Percentiles rank a stretch among this genome's conserved stretches.
Evolutionary conservation across 2,888 invertebrate species (phyloP).

Genomic region (Zygaena filipendulae): DNA sequence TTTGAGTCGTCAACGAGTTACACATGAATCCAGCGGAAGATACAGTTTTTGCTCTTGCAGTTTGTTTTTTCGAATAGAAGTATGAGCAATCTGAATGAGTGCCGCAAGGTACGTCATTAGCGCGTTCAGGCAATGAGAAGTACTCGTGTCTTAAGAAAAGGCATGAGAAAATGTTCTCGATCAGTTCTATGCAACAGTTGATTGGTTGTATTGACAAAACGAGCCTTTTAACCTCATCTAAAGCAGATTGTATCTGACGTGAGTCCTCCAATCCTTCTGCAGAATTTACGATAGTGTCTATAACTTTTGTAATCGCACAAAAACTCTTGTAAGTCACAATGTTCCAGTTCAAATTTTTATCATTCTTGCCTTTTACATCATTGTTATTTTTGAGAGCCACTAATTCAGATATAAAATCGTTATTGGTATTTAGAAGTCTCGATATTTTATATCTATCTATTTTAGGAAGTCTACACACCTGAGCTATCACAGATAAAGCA

Average conservation of each 20-base stretch:
- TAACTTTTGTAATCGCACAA: conserved; percentile 58
- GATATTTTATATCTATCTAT: conserved; percentile 62
- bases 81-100: conserved; percentile 61
- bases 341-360: conserved; percentile 42
- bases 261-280: conserved; percentile 35
- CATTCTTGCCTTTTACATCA: conserved; percentile 24
- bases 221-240: conserved; percentile 56
- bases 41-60: conserved; percentile 26
- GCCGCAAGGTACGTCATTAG: conserved; percentile 48
- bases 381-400: conserved; percentile 31
- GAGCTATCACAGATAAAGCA: conserved; percentile 60
- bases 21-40: conserved; percentile 66
- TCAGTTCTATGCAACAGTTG: conserved; percentile 67
- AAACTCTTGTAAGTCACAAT: conserved; percentile 60
- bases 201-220: conserved; percentile 56
- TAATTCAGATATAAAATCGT: conserved; percentile 49
- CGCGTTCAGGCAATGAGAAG: conserved; percentile 63
- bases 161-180: conserved; percentile 79
- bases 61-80: conserved; percentile 54
- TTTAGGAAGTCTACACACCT: conserved; percentile 56
- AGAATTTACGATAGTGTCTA: conserved; percentile 53
- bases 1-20: conserved; percentile 67
- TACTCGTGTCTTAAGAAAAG: conserved; percentile 74
- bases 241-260: conserved; percentile 41
- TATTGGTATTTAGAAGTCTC: conserved; percentile 50